These are phyloP conservation scores for Trichogramma pretiosum DNA, from an alignment of 1,140 invertebrate genomes.

Conservation along the genomic window DNA sequence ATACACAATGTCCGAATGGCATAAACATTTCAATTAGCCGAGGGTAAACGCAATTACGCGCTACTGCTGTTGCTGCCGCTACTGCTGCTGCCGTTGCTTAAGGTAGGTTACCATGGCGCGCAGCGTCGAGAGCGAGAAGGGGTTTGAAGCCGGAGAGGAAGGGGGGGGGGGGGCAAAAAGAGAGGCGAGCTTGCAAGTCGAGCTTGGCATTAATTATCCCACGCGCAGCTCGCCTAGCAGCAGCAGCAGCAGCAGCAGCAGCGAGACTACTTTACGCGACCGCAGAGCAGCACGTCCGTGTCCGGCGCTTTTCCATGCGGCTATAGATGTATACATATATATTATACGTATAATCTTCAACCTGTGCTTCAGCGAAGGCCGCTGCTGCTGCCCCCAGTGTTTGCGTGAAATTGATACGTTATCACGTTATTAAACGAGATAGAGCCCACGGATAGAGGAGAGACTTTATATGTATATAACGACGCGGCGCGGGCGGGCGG, in stretches of 20 bases:
- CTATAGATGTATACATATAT: too few relatives aligned
- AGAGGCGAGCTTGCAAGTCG: slow-evolving; percentile 20
- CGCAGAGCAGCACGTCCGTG: slow-evolving; percentile 22
- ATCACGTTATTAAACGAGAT: slow-evolving; percentile 34
- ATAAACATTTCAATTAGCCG: slow-evolving; percentile 34
- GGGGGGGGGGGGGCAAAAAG: slow-evolving; percentile 13
- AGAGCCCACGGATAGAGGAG: slow-evolving; percentile 25
- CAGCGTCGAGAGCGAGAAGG: too few relatives aligned
- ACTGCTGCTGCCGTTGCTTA: too few relatives aligned
- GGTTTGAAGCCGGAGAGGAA: too few relatives aligned
- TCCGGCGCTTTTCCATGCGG: slow-evolving; percentile 21
- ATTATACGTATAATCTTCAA: too few relatives aligned
- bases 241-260: too few relatives aligned
- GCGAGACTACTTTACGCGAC: slow-evolving; percentile 33
- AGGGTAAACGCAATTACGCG: slow-evolving; percentile 32
- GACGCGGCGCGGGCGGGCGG: too few relatives aligned
- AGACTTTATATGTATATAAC: too few relatives aligned
- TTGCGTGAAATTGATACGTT: slow-evolving; percentile 39
- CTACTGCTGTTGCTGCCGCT: background rate
- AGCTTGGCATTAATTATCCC: slow-evolving; percentile 39
- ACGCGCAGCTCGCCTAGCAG: too few relatives aligned
- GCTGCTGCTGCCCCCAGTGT: slow-evolving; percentile 23
- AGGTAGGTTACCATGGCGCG: too few relatives aligned
- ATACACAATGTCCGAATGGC: slow-evolving; percentile 12
- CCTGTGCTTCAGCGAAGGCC: slow-evolving; percentile 23